Evolutionary conservation across 64 coral and sea anemone species (phyloP), one percentile per base, ranked within the genome.

Genomic region (Dendronephthya gigantea): DNA sequence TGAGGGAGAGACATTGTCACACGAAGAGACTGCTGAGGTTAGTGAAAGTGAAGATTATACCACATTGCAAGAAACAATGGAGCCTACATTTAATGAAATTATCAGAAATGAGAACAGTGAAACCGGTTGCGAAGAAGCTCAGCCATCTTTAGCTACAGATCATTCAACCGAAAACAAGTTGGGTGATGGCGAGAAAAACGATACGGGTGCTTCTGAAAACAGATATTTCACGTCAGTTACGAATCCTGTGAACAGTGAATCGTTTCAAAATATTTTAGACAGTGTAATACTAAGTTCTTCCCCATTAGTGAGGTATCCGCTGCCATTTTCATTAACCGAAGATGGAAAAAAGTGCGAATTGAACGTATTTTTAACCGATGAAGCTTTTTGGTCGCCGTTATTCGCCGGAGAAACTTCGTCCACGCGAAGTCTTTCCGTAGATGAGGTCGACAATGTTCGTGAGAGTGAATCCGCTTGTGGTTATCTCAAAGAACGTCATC

Each of bases 381-480:
- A 91, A 22, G 86, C 91, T 36, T 98, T 93, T 49, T 98, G 92
- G 92, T 98, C 95, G 6, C 49, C 86, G 7, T 59, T 93, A 47
- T 39, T 68, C 9, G 36, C 29, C 38, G 35, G 84, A 9, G 68
- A 83, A n/a, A 87, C 69, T 50, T 49, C 25, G 41, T 32, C 69
- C 13, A 40, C 7, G 7, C 16, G 93, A 9, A 87, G 90, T 25
- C 36, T 90, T 15, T 92, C 93, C 10, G 84, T 93, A 30, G 87
- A 91, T 39, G 95, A 98, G 33, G 47, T 89, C 43, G 55, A 65
- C 0, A 86, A 84, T 51, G 51, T 49, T 34, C n/a, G 84, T 35
- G 72, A 91, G 9, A 72, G 82, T 9, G 40, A 86, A 3, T 82
- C 82, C 81, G 93, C 90, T 50, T 28, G 70, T 22, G 89, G 93